These are phyloP conservation scores for Morone chrysops DNA, from an alignment of 2,113 vertebrate species.

Conservation along the genomic window DNA sequence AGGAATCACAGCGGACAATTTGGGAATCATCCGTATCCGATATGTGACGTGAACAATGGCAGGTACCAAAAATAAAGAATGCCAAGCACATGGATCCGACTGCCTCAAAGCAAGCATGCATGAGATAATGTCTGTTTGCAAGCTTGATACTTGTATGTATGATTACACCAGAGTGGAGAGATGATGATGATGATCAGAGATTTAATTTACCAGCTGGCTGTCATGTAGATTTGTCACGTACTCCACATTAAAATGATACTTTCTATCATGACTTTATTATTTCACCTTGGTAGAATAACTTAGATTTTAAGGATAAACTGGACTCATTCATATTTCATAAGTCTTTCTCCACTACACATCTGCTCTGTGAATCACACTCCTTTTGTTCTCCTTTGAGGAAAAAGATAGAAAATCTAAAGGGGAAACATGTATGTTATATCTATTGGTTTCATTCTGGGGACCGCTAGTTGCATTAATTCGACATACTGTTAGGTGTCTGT, in stretches of 20 bases:
- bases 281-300: conserved; percentile 9
- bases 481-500: background rate
- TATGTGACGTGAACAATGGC: conserved; percentile 1
- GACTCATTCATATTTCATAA: background rate
- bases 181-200: background rate
- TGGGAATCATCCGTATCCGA: background rate
- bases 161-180: background rate
- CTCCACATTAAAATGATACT: too few species aligned
- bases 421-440: background rate
- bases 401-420: background rate
- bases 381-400: background rate
- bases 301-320: background rate
- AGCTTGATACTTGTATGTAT: background rate
- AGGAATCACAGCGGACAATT: background rate
- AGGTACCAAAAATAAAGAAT: background rate
- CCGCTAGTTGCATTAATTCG: background rate
- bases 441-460: too few species aligned
- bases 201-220: background rate
- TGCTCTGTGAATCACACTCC: too few species aligned
- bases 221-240: background rate
- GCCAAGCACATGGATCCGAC: background rate
- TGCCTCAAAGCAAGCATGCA: background rate
- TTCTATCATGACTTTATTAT: background rate
- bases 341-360: background rate
- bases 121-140: background rate